Base-by-base conservation (phyloP, 1,140 invertebrate genomes). In the Drosophila kikkawai region DNA sequence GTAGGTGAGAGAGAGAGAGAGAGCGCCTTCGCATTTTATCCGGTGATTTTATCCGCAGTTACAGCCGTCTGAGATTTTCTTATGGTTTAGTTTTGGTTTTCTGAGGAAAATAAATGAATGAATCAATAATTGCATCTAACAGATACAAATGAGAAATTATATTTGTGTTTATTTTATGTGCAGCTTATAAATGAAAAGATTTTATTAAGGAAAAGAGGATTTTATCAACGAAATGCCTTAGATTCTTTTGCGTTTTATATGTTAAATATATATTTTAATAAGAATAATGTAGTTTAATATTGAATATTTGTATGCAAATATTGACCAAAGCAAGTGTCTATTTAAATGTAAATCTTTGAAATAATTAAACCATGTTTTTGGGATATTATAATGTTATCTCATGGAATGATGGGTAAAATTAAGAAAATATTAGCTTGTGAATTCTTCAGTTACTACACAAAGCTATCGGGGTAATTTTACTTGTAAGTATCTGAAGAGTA, bases 31-130 rank as follows among this genome's bases (percentile, higher is more conserved):
- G 36, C 26, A 4, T 70, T 82, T 86, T 86, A 85, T 85, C 82
- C 85, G 83, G 4, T 0, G 8, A 32, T 51, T 83, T 87, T 87
- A 87, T 87, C 83, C 83, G 84, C 50, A 37, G 36, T 13, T 61
- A 32, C n/a, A 11, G 39, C 26, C 15, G 9, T 7, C 50, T 42
- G 19, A 32, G 66, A 71, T 73, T 73, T 69, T 59, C 67, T 12
- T 51, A 19, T 42, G 41, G 29, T 50, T 45, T 1, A 42, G 47
- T 47, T 65, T 47, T 39, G 15, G 6, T 39, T 42, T 57, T 56
- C 15, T 17, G 15, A 8, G 4, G 7, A 6, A 65, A 22, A 32
- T 56, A 41, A 36, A n/a, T 55, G 13, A 55, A 37, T 41, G 44
- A 44, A 34, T 6, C 13, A 9, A 11, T 13, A 61, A 29, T 3